Conservation (phyloP, 1,140 invertebrate species). For the Gonatopus flavifemur region DNA sequence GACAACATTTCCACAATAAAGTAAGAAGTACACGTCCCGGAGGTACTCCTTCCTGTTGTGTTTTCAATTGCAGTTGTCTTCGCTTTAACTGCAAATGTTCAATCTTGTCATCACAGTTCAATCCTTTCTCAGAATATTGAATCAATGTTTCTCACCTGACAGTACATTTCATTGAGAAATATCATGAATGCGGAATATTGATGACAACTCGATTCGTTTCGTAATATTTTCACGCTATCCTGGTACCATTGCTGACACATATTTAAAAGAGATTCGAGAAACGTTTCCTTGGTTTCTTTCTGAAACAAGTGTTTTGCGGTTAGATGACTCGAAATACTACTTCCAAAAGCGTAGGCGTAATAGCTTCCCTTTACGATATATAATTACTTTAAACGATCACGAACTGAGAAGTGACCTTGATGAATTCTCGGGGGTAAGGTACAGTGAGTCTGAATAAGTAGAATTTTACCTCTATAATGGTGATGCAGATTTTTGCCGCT, state of each 20-base stretch:
- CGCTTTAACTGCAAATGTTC: slow-evolving; percentile 64
- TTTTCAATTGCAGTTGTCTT: slow-evolving; percentile 69
- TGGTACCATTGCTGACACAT: slow-evolving; percentile 89
- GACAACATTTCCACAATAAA: slow-evolving; percentile 80
- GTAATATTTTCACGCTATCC: slow-evolving; percentile 70
- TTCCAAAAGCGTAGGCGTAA: too few species aligned
- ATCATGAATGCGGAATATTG: slow-evolving; percentile 75
- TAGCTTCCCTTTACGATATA: too few species aligned
- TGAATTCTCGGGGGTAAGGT: too few species aligned
- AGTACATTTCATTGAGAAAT: slow-evolving; percentile 87
- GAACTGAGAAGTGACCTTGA: too few species aligned
- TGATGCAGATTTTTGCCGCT: slow-evolving; percentile 78
- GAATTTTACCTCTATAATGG: slow-evolving; percentile 78
- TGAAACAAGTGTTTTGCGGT: slow-evolving; percentile 27
- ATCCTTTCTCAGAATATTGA: neutral
- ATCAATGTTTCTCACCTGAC: slow-evolving; percentile 61
- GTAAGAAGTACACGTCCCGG: slow-evolving; percentile 75
- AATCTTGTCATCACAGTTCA: neutral
- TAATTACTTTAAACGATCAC: too few species aligned
- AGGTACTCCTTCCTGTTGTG: slow-evolving; percentile 67
- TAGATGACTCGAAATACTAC: too few species aligned
- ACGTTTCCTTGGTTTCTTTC: slow-evolving; percentile 83
- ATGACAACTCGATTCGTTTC: slow-evolving; percentile 42
- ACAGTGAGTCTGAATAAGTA: too few species aligned
- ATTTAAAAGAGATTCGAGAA: slow-evolving; percentile 84